These are phyloP conservation scores for Papilio protenor DNA, from an alignment of 2,888 invertebrate species.

Conservation along the genomic window DNA sequence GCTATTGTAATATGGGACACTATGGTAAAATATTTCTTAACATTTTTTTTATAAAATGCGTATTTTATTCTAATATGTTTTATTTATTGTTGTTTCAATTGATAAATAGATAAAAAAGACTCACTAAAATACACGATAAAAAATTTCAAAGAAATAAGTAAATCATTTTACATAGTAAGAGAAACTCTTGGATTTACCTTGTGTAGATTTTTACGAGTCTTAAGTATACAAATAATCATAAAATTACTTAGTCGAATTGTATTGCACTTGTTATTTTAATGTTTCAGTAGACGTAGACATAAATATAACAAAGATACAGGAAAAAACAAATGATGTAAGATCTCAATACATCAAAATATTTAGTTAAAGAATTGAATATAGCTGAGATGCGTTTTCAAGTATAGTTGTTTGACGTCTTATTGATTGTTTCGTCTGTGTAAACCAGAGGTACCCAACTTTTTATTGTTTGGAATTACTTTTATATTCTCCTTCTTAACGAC, in stretches of 20 bases:
- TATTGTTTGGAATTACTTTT: too few species aligned
- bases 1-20: background rate
- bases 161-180: background rate
- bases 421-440: too few species aligned
- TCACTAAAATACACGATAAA: background rate
- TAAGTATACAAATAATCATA: constrained; percentile 8
- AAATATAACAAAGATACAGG: background rate
- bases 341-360: too few species aligned
- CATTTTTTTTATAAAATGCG: too few species aligned
- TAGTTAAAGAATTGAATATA: too few species aligned
- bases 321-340: background rate
- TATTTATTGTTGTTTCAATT: too few species aligned
- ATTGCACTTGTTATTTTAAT: constrained; percentile 1
- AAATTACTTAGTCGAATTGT: constrained; percentile 7
- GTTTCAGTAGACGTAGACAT: background rate
- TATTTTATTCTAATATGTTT: too few species aligned
- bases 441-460: too few species aligned
- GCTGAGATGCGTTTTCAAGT: background rate
- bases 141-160: background rate
- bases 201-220: background rate
- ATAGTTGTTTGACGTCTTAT: too few species aligned
- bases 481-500: too few species aligned
- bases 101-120: too few species aligned
- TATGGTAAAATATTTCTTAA: too few species aligned
- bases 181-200: background rate